Base-by-base conservation (phyloP, 2,888 invertebrate species). In the Pogonocherus hispidulus region DNA sequence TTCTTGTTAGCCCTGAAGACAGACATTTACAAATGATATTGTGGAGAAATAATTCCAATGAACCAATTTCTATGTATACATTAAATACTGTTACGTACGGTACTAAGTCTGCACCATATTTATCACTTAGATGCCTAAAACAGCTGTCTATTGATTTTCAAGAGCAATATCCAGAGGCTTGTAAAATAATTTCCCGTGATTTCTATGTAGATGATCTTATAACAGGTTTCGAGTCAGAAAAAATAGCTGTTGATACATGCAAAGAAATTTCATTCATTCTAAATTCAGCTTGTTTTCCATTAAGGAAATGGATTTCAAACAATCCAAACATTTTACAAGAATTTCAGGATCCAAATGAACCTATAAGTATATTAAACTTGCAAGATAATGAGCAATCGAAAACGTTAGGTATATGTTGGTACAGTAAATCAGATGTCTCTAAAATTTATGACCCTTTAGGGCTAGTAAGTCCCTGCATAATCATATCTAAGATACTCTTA, bases 131-230 rank as follows among this genome's bases (percentile, higher is more conserved):
- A 1, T 23, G 44, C 2, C 41, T 63, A n/a, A n/a, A n/a, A n/a
- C n/a, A n/a, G n/a, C n/a, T n/a, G n/a, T n/a, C n/a, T n/a, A n/a
- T n/a, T n/a, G 3, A 16, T 65, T 18, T 51, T 72, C 47, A 47
- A 72, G 47, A 68, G 66, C 19, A 27, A 52, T 69, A 51, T 54
- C 72, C 73, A 9, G 32, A 47, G 27, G 68, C 72, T n/a, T 52
- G 55, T 41, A 37, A 66, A 19, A 55, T 65, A n/a, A 69, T 74
- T 22, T 16, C 51, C 20, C 56, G 67, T 8, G 62, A 70, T 49
- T 75, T 76, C 63, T 76, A 75, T 69, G 71, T 75, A 11, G 75
- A 76, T 60, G 74, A 75, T 64, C 52, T 72, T 11, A 35, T 76
- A 6, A 66, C 70, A 6, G 74, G 75, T 8, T 32, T 56, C 0